Evolutionary conservation across 2,888 invertebrate genomes (phyloP).

Genomic region (Blastobasis adustella): DNA sequence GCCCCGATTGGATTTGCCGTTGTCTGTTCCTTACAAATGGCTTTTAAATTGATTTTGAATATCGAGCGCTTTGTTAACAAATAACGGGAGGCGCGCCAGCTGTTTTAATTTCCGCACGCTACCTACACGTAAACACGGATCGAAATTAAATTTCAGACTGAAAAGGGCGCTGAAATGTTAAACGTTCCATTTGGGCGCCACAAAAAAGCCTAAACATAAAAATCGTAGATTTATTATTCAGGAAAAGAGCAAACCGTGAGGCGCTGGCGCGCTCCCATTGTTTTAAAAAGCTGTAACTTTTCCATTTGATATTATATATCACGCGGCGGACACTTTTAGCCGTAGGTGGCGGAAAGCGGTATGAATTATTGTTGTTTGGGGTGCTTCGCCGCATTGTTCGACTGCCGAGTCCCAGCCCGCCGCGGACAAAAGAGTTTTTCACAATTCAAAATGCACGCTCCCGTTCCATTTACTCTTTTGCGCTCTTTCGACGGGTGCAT

Average conservation of each 20-base stretch:
- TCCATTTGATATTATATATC: constrained; percentile 71
- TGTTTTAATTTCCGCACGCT: constrained; percentile 5
- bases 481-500: constrained; percentile 65
- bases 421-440: constrained; percentile 70
- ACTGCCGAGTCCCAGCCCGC: constrained; percentile 54
- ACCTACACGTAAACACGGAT: neutral
- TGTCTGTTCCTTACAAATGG: constrained; percentile 71
- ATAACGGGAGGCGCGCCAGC: constrained; percentile 19
- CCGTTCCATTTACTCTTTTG: constrained; percentile 74
- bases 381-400: constrained; percentile 65
- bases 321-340: constrained; percentile 72
- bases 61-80: constrained; percentile 49
- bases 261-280: constrained; percentile 52
- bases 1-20: constrained; percentile 68
- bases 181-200: constrained; percentile 7
- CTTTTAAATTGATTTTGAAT: constrained; percentile 70
- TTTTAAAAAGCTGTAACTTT: constrained; percentile 71
- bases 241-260: constrained; percentile 41
- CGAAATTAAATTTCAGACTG: constrained; percentile 8
- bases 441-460: constrained; percentile 70
- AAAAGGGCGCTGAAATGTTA: constrained; percentile 9
- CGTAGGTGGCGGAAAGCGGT: constrained; percentile 72
- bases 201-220: constrained; percentile 27
- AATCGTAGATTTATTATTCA: constrained; percentile 46
- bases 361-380: constrained; percentile 74